Percentiles rank a stretch among this genome's conserved stretches.
Conservation (phyloP, 30 jellyfish, hydroid and myxozoan genomes). For the Chrysaora quinquecirrha region DNA sequence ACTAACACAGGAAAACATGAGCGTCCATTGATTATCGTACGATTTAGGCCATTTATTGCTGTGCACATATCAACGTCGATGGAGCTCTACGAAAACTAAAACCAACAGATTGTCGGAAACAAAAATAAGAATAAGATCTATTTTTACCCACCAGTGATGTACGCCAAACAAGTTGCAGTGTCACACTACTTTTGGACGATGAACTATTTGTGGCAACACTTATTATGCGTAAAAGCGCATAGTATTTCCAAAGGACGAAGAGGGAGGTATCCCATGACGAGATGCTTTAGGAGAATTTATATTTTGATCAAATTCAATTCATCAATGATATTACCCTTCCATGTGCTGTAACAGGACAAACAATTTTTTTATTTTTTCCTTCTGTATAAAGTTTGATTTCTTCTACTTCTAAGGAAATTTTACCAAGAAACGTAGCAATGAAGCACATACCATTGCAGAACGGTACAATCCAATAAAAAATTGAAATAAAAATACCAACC, state of each 20-base stretch:
- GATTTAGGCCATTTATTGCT: not conserved
- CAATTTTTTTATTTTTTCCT: no score
- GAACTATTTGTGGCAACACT: constrained; percentile 81
- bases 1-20: no score
- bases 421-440: no score
- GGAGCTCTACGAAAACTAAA: constrained; percentile 26
- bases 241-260: constrained; percentile 73
- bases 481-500: no score
- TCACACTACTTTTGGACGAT: constrained; percentile 89
- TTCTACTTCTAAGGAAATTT: no score
- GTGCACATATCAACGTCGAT: not conserved
- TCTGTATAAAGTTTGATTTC: no score
- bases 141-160: constrained; percentile 99
- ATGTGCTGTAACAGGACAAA: no score
- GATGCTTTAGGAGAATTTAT: constrained; percentile 53
- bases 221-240: constrained; percentile 64
- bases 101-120: constrained; percentile 80
- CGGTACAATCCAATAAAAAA: no score
- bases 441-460: no score
- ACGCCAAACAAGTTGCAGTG: constrained; percentile 94
- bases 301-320: no score
- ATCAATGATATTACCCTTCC: no score
- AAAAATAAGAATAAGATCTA: constrained; percentile 93
- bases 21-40: no score
- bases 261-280: constrained; percentile 71